Evolutionary conservation across 2,888 invertebrate genomes (phyloP).

Genomic region (Zelleria hepariella): DNA sequence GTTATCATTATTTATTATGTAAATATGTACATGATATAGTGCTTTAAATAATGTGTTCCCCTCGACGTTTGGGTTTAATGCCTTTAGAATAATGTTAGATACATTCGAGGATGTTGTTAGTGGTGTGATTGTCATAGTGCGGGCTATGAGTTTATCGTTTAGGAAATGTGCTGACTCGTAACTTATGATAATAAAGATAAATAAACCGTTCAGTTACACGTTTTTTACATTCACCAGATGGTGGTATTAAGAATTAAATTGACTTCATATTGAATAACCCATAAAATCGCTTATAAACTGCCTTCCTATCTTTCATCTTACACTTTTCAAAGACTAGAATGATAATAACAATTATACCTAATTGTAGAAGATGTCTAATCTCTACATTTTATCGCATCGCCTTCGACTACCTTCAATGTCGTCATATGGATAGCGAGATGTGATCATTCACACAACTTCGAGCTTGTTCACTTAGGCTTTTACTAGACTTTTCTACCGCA

Average conservation of each 20-base stretch:
- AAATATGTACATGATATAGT: constrained; percentile 68
- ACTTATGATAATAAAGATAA: constrained; percentile 21
- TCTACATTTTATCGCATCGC: neutral
- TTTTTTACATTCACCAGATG: neutral
- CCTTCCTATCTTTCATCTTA: constrained; percentile 4
- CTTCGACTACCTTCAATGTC: neutral
- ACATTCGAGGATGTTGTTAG: constrained; percentile 15
- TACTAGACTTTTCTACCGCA: constrained; percentile 55
- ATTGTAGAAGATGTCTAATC: neutral
- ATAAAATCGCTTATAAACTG: constrained; percentile 4
- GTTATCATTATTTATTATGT: constrained; percentile 30
- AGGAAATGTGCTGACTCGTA: constrained; percentile 10
- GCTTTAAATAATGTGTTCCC: constrained; percentile 67
- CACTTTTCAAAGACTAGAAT: constrained; percentile 4
- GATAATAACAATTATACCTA: constrained; percentile 5
- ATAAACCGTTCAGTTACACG: neutral
- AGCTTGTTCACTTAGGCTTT: constrained; percentile 66
- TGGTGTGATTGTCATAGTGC: constrained; percentile 8
- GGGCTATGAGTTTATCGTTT: neutral
- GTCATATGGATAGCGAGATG: neutral
- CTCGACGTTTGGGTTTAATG: constrained; percentile 32
- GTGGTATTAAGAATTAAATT: neutral
- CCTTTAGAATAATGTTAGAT: constrained; percentile 18
- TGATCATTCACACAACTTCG: constrained; percentile 43
- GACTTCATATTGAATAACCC: neutral